A percentile compares a stretch with the other conserved stretches of the same genome.
Conservation (phyloP, 2,113 vertebrate species). For the Riparia riparia region DNA sequence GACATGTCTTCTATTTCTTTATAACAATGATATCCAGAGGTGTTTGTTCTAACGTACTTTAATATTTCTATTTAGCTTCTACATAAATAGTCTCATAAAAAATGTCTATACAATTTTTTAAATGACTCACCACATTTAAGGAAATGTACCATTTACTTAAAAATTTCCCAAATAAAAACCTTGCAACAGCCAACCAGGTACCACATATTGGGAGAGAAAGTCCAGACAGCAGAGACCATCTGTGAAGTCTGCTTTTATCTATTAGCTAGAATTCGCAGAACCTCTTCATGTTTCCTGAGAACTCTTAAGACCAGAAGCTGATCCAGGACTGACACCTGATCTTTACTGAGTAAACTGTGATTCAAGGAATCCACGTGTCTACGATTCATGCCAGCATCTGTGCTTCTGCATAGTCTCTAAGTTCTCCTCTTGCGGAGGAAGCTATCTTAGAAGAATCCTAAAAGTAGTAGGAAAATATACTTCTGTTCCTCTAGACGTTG, state of each 20-base stretch:
- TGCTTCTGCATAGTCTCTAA: not conserved
- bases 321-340: conserved; percentile 7
- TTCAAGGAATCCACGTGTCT: not conserved
- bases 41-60: not conserved
- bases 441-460: not conserved
- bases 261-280: not conserved
- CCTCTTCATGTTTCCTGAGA: not conserved
- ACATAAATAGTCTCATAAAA: not conserved
- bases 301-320: not conserved
- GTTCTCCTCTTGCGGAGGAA: not conserved
- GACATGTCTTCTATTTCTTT: not conserved
- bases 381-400: not conserved
- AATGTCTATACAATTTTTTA: not conserved
- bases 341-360: not conserved
- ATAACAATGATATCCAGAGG: not conserved
- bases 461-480: not conserved
- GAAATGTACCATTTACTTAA: not conserved
- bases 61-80: not conserved
- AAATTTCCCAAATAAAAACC: not conserved
- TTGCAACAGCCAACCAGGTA: not conserved
- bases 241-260: not conserved
- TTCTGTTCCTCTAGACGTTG: not conserved
- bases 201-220: not conserved
- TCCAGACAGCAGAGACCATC: not conserved
- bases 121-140: not conserved